phyloP scores from a whole-genome alignment of 1,140 invertebrate genomes.

The Copidosoma floridanum region DNA sequence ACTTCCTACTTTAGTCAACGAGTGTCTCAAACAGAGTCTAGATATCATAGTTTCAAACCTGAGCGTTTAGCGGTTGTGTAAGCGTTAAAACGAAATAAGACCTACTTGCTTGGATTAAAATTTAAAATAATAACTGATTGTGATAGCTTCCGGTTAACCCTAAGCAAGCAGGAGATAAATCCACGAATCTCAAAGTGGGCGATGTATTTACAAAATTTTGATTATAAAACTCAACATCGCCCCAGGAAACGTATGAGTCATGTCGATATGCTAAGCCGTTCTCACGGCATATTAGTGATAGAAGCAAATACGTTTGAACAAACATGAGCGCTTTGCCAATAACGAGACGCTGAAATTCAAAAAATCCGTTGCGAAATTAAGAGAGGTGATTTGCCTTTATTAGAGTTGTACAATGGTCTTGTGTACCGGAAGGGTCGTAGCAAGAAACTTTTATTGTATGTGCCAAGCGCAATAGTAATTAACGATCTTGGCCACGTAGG shows the following conservation, averaged over 20 bases:
- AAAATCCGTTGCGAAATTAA: too few species aligned
- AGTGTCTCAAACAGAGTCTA: slow-evolving; percentile 14
- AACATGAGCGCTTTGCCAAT: too few species aligned
- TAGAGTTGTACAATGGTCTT: too few species aligned
- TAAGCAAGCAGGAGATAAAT: background rate
- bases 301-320: too few species aligned
- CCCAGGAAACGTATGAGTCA: background rate
- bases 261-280: background rate
- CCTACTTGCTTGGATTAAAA: slow-evolving; percentile 40
- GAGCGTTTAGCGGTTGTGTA: slow-evolving; percentile 27
- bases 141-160: slow-evolving; percentile 27
- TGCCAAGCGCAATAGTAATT: too few species aligned
- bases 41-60: slow-evolving; percentile 24
- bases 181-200: background rate
- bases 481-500: slow-evolving; percentile 35
- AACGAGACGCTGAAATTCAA: background rate
- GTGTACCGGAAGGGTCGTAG: too few species aligned
- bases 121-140: slow-evolving; percentile 50
- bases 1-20: slow-evolving; percentile 25
- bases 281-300: background rate
- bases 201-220: background rate
- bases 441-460: too few species aligned
- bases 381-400: too few species aligned
- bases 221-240: background rate
- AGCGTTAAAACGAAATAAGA: slow-evolving; percentile 27